Evolutionary conservation across 2,888 invertebrate species (phyloP), one percentile per base, ranked within the genome.

Genomic region (Lepidonotus clava): DNA sequence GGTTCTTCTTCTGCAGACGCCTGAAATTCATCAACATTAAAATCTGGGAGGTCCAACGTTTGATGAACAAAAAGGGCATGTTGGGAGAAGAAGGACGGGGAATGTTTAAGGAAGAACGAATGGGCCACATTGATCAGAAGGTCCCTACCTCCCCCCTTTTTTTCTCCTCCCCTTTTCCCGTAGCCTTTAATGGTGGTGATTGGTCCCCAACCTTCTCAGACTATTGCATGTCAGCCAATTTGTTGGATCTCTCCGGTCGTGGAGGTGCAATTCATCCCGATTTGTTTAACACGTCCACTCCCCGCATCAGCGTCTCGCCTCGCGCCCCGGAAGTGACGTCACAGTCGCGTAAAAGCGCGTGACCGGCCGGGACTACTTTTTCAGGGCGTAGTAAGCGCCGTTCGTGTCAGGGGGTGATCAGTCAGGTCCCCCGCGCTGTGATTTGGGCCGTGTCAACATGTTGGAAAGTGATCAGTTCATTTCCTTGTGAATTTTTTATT

Each of bases 1-100:
- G 56, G 14, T 18, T 11, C 14, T 36, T 28, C 18, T 38, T 34
- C 36, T 6, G 71, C 11, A 34, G 71, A 71, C 38, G 71, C 18
- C 71, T 38, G 71, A 71, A 71, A 71, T 71, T 71, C 71, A 71
- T 71, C 71, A 71, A 71, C 71, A 71, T 71, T 71, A 71, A 71
- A 71, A 71, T 14, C 71, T n/a, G 71, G 34, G 71, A 36, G 71
- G 71, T 71, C 71, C 71, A 71, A 46, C 71, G 38, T 34, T 71
- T 71, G 71, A 71, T 71, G 28, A 61, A 28, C 11, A 28, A 61
- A 61, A 61, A 18, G 4, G 6, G 46, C 46, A 46, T 11, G 8
- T 24, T 61, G 61, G 61, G 61, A 61, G 28, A 28, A 14, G 61
- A 61, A n/a, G n/a, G n/a, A n/a, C n/a, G n/a, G n/a, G n/a, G n/a